phyloP scores from a whole-genome alignment of 2,888 invertebrate species.

The Phalera bucephala region DNA sequence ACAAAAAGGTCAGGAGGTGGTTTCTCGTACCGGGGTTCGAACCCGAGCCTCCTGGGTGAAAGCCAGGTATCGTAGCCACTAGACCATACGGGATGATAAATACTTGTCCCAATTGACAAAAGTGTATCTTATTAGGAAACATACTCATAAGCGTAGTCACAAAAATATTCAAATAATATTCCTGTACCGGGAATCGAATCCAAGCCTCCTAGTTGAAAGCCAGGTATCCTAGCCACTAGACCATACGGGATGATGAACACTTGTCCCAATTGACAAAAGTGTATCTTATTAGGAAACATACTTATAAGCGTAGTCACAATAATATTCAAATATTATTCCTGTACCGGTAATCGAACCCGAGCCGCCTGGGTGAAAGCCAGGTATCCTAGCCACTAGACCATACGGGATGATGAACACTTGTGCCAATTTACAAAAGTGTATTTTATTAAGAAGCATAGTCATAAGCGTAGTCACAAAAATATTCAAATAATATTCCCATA shows the following conservation, averaged over 20 bases:
- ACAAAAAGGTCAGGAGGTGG: neutral
- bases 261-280: no score
- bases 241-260: conserved; percentile 86
- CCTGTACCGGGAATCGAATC: conserved; percentile 89
- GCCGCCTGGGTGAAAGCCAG: conserved; percentile 89
- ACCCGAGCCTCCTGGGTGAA: conserved; percentile 89
- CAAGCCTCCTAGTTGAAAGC: conserved; percentile 89
- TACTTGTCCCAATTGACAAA: no score
- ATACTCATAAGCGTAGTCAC: conserved; percentile 5
- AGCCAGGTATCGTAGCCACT: conserved; percentile 89
- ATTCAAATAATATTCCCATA: no score
- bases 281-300: no score
- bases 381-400: conserved; percentile 86
- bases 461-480: no score
- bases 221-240: conserved; percentile 89
- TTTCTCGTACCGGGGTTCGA: conserved; percentile 88
- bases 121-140: no score
- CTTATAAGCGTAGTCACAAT: no score
- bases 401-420: conserved; percentile 21
- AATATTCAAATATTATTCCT: no score
- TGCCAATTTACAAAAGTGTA: no score
- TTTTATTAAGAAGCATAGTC: no score
- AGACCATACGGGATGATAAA: conserved; percentile 43
- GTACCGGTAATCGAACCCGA: conserved; percentile 89
- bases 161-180: no score